phyloP scores from a whole-genome alignment of 2,888 invertebrate species.

The Dioctria linearis region DNA sequence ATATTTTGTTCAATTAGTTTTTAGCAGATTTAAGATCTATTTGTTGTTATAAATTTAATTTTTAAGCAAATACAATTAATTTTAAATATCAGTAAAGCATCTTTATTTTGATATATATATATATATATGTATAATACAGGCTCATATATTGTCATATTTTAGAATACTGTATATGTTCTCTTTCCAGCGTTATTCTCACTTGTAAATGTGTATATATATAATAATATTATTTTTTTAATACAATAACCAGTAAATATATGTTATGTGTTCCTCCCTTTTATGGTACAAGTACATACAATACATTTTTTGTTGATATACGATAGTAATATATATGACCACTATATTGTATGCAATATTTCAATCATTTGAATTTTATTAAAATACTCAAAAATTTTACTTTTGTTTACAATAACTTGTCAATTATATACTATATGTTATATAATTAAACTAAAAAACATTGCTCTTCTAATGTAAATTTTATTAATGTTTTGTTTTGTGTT shows the following conservation, averaged over 20 bases:
- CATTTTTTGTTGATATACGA: slow-evolving; percentile 29
- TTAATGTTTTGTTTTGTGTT: neutral
- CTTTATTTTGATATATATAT: slow-evolving; percentile 53
- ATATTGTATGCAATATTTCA: slow-evolving; percentile 44
- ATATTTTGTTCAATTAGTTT: too few species aligned
- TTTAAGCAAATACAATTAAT: neutral
- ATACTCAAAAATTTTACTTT: slow-evolving; percentile 34
- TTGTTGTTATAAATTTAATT: neutral
- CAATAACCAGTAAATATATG: slow-evolving; percentile 58
- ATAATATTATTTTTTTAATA: slow-evolving; percentile 54
- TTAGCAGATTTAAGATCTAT: too few species aligned
- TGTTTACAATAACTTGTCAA: slow-evolving; percentile 34
- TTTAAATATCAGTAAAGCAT: slow-evolving; percentile 44
- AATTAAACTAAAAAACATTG: slow-evolving; percentile 42
- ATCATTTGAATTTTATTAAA: slow-evolving; percentile 44
- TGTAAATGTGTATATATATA: slow-evolving; percentile 55
- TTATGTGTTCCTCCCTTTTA: slow-evolving; percentile 41
- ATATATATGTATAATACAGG: slow-evolving; percentile 62
- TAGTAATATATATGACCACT: slow-evolving; percentile 45
- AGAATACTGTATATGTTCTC: slow-evolving; percentile 61
- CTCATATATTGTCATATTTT: slow-evolving; percentile 66
- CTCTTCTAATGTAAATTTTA: slow-evolving; percentile 39
- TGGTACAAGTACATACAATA: slow-evolving; percentile 42
- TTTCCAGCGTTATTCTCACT: slow-evolving; percentile 59
- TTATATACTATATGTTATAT: slow-evolving; percentile 41